Percentiles rank a stretch among this genome's conserved stretches.
Evolutionary conservation across 2,888 invertebrate genomes (phyloP).

Genomic region (Sicus ferrugineus): DNA sequence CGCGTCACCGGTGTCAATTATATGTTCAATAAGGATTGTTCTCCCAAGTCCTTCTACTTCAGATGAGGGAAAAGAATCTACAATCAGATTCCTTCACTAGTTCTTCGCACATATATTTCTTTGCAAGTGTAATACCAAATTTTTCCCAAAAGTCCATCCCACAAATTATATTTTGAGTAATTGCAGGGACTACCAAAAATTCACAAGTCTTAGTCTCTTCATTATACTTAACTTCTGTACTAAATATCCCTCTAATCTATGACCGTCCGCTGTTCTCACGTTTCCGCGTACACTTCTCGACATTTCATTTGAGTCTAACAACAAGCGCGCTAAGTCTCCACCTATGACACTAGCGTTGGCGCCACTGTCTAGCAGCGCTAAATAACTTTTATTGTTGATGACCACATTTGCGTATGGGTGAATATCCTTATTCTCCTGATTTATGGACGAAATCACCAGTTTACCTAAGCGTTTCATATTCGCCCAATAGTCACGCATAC

Average conservation of each 20-base stretch:
- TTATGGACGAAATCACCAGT: neutral
- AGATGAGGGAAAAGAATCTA: too few species aligned
- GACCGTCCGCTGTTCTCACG: neutral
- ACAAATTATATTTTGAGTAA: slow-evolving; percentile 2
- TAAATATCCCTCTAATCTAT: neutral
- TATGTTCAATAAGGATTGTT: too few species aligned
- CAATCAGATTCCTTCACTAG: slow-evolving; percentile 3
- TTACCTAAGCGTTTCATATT: neutral
- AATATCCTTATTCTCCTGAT: neutral
- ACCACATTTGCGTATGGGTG: neutral
- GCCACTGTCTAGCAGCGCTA: neutral
- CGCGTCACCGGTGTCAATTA: slow-evolving; percentile 37
- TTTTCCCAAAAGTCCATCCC: slow-evolving; percentile 16
- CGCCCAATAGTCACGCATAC: too few species aligned
- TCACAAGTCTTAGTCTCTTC: neutral
- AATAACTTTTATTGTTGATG: neutral
- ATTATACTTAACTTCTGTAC: neutral
- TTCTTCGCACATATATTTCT: neutral
- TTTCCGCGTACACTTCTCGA: neutral
- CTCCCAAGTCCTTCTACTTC: too few species aligned
- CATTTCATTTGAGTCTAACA: neutral
- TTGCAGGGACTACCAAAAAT: neutral
- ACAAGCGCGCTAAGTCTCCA: neutral
- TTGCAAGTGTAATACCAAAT: slow-evolving; percentile 7
- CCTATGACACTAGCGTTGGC: slow-evolving; percentile 3